phyloP scores from a whole-genome alignment of 2,113 vertebrate species.

The Nothocercus nigrocapillus region DNA sequence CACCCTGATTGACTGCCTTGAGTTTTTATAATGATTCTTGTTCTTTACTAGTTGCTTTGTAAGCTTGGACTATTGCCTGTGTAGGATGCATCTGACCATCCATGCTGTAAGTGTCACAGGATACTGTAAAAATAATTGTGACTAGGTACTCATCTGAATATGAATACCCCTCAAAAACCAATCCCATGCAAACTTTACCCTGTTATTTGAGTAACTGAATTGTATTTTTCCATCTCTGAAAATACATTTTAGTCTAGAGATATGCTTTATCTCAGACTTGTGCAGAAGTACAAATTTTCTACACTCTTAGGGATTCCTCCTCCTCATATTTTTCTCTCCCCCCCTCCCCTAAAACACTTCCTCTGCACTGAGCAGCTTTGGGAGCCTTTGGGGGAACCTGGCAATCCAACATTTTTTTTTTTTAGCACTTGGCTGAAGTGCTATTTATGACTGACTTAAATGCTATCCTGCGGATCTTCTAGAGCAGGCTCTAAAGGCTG shows the following conservation, averaged over 20 bases:
- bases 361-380: background rate
- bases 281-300: background rate
- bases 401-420: background rate
- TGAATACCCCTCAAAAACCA: background rate
- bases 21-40: background rate
- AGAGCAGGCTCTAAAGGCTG: background rate
- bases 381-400: background rate
- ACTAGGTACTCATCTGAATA: background rate
- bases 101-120: background rate
- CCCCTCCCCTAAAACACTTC: background rate
- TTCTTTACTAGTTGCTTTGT: background rate
- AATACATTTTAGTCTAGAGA: background rate
- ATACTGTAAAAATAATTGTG: background rate
- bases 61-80: background rate
- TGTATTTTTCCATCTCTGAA: background rate
- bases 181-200: background rate
- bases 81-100: too few species aligned
- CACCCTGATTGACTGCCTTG: background rate
- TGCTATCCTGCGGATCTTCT: background rate
- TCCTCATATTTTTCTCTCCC: background rate
- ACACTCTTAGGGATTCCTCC: background rate
- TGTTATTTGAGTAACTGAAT: background rate
- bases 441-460: background rate
- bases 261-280: background rate
- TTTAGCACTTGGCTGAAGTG: background rate